These are phyloP conservation scores for Trachelus troglodyta DNA, from an alignment of 2,888 invertebrate species.

Conservation along the genomic window DNA sequence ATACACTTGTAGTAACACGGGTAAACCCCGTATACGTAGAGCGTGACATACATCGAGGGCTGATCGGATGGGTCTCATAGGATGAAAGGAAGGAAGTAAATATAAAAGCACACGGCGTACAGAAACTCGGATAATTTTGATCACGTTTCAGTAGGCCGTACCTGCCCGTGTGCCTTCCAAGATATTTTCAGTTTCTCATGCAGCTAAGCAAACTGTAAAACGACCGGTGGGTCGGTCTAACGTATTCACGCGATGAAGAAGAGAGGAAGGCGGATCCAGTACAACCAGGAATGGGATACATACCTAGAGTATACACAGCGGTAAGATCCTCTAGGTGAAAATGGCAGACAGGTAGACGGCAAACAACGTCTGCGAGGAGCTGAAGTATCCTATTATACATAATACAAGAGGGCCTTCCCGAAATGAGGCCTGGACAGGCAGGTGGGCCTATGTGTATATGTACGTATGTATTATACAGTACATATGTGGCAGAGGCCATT, in stretches of 20 bases:
- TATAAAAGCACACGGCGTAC: no score
- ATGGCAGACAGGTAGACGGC: constrained; percentile 49
- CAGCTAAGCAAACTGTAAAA: constrained; percentile 36
- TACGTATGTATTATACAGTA: neutral
- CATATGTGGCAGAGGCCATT: neutral
- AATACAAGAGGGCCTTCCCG: constrained; percentile 40
- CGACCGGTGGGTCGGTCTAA: constrained; percentile 19
- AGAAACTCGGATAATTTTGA: constrained; percentile 20
- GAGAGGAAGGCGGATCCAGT: constrained; percentile 10
- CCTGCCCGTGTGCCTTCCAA: constrained; percentile 18
- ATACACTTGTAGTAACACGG: neutral
- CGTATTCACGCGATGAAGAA: constrained; percentile 31
- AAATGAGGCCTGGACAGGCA: constrained; percentile 29
- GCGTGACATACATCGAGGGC: neutral
- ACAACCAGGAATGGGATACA: neutral
- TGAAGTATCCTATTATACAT: constrained; percentile 50
- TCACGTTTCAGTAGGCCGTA: constrained; percentile 29
- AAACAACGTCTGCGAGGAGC: constrained; percentile 47
- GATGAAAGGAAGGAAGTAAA: neutral
- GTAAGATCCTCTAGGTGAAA: constrained; percentile 12
- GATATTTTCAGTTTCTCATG: neutral
- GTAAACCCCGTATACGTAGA: neutral
- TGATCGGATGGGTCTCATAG: neutral
- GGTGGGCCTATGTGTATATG: neutral
- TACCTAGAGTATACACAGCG: neutral